Conservation (phyloP, 2,113 vertebrate species). For the Ochotona curzoniae region DNA sequence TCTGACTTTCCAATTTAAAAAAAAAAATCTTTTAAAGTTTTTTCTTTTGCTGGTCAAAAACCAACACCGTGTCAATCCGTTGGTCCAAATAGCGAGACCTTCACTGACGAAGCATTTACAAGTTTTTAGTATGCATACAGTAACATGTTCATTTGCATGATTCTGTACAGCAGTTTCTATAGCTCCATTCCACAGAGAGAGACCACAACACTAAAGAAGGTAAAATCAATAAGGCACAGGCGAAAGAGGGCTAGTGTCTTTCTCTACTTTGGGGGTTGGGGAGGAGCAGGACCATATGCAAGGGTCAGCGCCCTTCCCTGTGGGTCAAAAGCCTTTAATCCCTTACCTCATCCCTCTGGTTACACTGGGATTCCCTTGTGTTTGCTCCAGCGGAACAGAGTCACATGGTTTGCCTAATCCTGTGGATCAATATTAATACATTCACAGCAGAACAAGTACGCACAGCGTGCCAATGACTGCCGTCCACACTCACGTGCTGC, state of each 20-base stretch:
- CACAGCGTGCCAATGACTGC: neutral
- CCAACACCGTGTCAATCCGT: too few species aligned
- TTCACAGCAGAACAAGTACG: neutral
- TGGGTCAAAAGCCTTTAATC: neutral
- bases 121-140: neutral
- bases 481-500: neutral
- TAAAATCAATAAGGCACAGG: neutral
- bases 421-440: neutral
- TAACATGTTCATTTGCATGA: neutral
- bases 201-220: neutral
- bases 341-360: neutral
- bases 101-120: neutral
- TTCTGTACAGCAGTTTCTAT: neutral
- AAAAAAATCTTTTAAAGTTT: too few species aligned
- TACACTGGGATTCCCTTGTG: neutral
- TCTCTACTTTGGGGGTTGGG: too few species aligned
- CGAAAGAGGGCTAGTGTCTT: neutral
- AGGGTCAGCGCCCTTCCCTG: neutral
- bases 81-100: neutral
- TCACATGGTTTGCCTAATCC: neutral
- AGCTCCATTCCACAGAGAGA: neutral
- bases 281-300: too few species aligned
- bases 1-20: too few species aligned
- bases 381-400: constrained; percentile 5
- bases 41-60: neutral